Base-by-base conservation (phyloP, 2,888 invertebrate species). In the Nomada hirtipes region DNA sequence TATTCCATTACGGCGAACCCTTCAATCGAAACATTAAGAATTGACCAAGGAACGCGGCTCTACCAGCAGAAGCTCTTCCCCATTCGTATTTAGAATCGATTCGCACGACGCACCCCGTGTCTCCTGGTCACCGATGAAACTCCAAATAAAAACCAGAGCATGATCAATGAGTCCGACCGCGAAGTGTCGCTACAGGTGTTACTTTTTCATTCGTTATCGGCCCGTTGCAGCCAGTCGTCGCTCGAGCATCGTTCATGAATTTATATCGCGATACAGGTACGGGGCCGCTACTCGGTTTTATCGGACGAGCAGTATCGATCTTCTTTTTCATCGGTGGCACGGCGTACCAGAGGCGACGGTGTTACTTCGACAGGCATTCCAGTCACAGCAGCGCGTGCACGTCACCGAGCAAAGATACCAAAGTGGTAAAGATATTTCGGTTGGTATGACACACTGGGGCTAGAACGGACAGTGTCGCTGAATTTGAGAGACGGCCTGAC, bases 341-440 rank as follows among this genome's bases (percentile, higher is more conserved):
- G 68, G 70, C 69, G 76, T 74, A 61, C 67, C 70, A 55, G 65
- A 57, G 69, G 53, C 59, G 69, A 57, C 55, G 53, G 59, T 69
- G 84, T 75, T 78, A 65, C 79, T 83, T 76, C 60, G 72, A 80
- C 61, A 61, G 64, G 55, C 47, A 71, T 78, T 71, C 53, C 68
- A 36, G 70, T 36, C n/a, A 20, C 70, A 20, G 18, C 47, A 64
- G 59, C 67, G 63, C 71, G 63, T 64, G 74, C 23, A 55, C 13
- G 64, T 53, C 61, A 59, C 44, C 59, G 42, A 64, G 61, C 77
- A 63, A 77, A 63, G 73, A 72, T 84, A 76, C 60, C 73, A 53
- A 15, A 59, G 60, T 64, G 85, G 85, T 84, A 81, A 84, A 89
- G 90, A 90, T 91, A 91, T 91, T 91, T 91, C 84, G 84, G 91